Base-by-base conservation (phyloP, 1,140 invertebrate species). In the Solen grandis region DNA sequence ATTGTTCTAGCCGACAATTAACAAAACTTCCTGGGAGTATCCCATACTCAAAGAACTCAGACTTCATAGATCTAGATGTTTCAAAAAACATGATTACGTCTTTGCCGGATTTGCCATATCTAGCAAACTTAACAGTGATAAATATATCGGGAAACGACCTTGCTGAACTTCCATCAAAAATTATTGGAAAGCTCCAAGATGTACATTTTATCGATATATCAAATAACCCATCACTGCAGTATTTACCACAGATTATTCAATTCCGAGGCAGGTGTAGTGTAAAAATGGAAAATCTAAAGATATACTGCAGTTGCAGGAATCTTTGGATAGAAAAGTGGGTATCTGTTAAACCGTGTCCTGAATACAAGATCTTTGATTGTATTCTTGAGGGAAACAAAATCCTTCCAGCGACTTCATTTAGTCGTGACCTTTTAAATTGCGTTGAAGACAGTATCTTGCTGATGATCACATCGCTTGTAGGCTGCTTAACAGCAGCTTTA, bases 311-410 rank as follows among this genome's bases (percentile, higher is more conserved):
- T 25, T 77, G 74, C 57, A 31, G 66, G 4, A n/a, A 22, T n/a
- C 3, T 55, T n/a, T 77, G 74, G 74, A 66, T 77, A 27, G 50
- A 65, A 77, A 16, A 46, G 16, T 77, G 74, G 74, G 2, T 77
- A 46, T 8, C 8, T 46, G 41, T 8, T 46, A 8, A 19, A 46
- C 8, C 8, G 41, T 46, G 8, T 10, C 41, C 41, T 46, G 41
- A 10, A 8, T 19, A 46, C 8, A 8, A 46, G n/a, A 10, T 46
- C 41, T 10, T 10, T 19, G 19, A 46, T 10, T 8, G 19, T 19
- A 46, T 46, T 46, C 41, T 46, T 19, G 41, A 46, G 41, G 8
- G 41, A 10, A 46, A 46, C 19, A 46, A 46, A 46, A 10, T 10
- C 41, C 8, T 46, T 10, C 8, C 19, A 10, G 19, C 41, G 19